Evolutionary conservation across 2,797 vertebrate species (phyloP), one percentile per base, ranked within the genome.

Genomic region (Aphelocoma californica): DNA sequence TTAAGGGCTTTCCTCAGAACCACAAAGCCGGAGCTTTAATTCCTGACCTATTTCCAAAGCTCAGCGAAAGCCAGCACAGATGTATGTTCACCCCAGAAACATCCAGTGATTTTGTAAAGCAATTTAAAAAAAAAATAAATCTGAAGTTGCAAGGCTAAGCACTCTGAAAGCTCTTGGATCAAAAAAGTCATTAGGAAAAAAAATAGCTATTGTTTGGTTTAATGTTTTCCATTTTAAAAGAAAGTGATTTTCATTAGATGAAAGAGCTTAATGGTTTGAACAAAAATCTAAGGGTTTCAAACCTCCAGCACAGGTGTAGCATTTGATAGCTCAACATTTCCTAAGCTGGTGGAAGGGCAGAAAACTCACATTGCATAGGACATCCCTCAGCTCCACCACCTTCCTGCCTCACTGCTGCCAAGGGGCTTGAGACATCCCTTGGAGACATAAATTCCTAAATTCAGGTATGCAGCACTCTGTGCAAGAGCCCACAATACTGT

Each of bases 21-120:
- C 90, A 73, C 80, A 86, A 95, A 86, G 86, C 81, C 11, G 6
- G 40, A 83, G 67, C 84, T 91, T 92, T 81, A 81, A 92, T 86
- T 93, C 89, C 91, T 88, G 93, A 97, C 85, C 69, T 56, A 81
- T 89, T 88, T 88, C 94, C 31, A 75, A 93, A 93, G 94, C 96
- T 96, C 95, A 94, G 81, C 18, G 0, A 97, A 96, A 95, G 93
- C 86, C 93, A 94, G 88, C 93, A 95, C 96, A 95, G 95, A 96
- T 94, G 93, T 95, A 96, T 73, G 75, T 64, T 82, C 90, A 93
- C 83, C 90, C 89, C 90, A 89, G 93, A 96, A 92, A 92, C 56
- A 95, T 88, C 78, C 83, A 93, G 92, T 84, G 74, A 93, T 95
- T 96, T 45, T 90, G 53, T 70, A 86, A 90, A 93, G 80, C 82